phyloP scores from a whole-genome alignment of 2,113 vertebrate species.

The Polyodon spathula region DNA sequence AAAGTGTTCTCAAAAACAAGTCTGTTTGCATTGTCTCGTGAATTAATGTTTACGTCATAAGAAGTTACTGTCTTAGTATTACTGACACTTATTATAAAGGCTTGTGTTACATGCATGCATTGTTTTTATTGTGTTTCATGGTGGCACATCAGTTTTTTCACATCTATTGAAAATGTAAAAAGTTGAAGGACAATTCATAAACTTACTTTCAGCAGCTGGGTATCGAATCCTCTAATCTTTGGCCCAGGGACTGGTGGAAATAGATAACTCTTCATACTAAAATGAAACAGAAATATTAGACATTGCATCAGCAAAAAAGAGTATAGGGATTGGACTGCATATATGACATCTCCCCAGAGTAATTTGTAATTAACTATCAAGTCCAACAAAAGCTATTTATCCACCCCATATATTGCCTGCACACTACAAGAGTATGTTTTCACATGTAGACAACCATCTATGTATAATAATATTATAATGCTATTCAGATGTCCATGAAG shows the following conservation, averaged over 20 bases:
- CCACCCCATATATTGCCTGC: too few species aligned
- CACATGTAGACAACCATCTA: too few species aligned
- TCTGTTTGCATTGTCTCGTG: too few species aligned
- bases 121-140: neutral
- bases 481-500: neutral
- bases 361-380: neutral
- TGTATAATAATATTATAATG: too few species aligned
- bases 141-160: too few species aligned
- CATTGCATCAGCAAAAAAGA: too few species aligned
- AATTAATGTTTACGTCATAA: too few species aligned
- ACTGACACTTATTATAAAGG: neutral
- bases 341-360: neutral
- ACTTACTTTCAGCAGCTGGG: slow-evolving; percentile 77
- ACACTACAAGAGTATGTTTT: too few species aligned
- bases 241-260: slow-evolving; percentile 88
- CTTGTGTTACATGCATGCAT: neutral
- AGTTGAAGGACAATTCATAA: neutral
- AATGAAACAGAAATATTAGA: slow-evolving; percentile 23
- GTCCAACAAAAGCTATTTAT: too few species aligned
- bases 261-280: slow-evolving; percentile 73
- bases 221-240: slow-evolving; percentile 91
- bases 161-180: too few species aligned
- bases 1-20: too few species aligned
- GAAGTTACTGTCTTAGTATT: neutral
- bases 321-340: too few species aligned